Conservation (phyloP, 1,140 invertebrate species). For the Rhyzopertha dominica region DNA sequence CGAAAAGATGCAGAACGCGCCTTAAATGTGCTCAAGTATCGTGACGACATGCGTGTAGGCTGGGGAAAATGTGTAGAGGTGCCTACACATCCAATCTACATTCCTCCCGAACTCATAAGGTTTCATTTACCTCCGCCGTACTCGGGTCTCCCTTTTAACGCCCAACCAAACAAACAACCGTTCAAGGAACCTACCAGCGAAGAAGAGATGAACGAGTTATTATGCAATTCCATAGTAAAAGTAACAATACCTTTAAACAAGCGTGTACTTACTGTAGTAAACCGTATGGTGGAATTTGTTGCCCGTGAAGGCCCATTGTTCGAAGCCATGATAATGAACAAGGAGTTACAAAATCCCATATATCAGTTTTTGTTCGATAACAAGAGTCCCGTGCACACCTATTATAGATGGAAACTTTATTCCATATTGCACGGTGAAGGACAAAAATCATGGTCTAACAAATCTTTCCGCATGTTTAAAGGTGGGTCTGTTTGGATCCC, state of each 20-base stretch:
- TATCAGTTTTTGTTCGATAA: conserved; percentile 97
- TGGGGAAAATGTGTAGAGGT: conserved; percentile 95
- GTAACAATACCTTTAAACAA: conserved; percentile 75
- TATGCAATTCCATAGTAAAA: conserved; percentile 87
- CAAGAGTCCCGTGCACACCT: conserved; percentile 91
- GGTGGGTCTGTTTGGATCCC: conserved; percentile 92
- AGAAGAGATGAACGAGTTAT: conserved; percentile 72
- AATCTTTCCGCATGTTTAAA: conserved; percentile 96
- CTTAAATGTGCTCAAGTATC: conserved; percentile 71
- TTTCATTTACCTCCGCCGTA: conserved; percentile 71
- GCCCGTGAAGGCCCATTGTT: conserved; percentile 98
- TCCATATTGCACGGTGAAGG: conserved; percentile 94
- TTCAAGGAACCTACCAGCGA: conserved; percentile 47
- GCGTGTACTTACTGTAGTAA: conserved; percentile 73
- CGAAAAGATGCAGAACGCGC: conserved; percentile 80
- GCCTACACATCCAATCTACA: conserved; percentile 92
- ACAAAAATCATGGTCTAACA: conserved; percentile 82
- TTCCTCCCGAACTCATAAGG: conserved; percentile 79
- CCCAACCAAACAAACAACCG: conserved; percentile 63
- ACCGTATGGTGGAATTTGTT: conserved; percentile 99
- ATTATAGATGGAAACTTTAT: conserved; percentile 97
- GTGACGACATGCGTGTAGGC: conserved; percentile 95
- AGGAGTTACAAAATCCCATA: conserved; percentile 91
- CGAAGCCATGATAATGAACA: conserved; percentile 98
- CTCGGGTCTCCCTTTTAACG: conserved; percentile 94